Evolutionary conservation across 2,797 vertebrate species (phyloP), one percentile per base, ranked within the genome.

Genomic region (Leucoraja ocellata): DNA sequence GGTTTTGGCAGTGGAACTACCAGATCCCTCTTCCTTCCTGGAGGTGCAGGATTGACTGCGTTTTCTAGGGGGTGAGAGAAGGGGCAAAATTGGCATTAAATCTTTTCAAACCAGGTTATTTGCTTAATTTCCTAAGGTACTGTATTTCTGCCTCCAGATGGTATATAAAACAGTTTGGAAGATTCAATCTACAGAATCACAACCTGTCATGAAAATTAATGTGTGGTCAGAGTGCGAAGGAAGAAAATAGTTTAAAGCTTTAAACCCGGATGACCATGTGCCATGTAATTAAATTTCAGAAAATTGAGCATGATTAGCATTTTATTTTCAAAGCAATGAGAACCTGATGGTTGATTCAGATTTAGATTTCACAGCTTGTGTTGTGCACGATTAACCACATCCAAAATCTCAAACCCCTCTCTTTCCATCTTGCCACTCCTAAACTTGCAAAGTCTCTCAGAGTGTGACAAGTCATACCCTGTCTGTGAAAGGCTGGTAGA

Each of bases 271-370:
- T 78, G n/a, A 11, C 36, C 58, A 61, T 58, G 61, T 86, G 61
- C 65, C 28, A 63, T 61, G 7, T 14, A 86, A 28, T 63, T 86
- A 86, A 86, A 86, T 86, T 86, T 32, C 61, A 86, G n/a, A 65
- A 83, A 86, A 86, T 65, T 65, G n/a, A 58, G 28, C 14, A 86
- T 32, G 13, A 65, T 86, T 86, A 63, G 25, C 28, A 65, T 28
- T 86, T 86, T 61, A 61, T 86, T 86, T 63, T 86, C 61, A 65
- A 61, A 25, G 83, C n/a, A n/a, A 86, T 32, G 63, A 65, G 58
- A 86, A 86, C 14, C 13, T 65, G 58, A 58, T 18, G 14, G n/a
- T 14, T 6, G n/a, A 4, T 7, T 86, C 28, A 6, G n/a, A n/a
- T 63, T 86, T 86, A 65, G 6, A 65, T 86, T 63, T 86, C 61